Evolutionary conservation across 2,888 invertebrate species (phyloP).

Genomic region (Apodemia zela): DNA sequence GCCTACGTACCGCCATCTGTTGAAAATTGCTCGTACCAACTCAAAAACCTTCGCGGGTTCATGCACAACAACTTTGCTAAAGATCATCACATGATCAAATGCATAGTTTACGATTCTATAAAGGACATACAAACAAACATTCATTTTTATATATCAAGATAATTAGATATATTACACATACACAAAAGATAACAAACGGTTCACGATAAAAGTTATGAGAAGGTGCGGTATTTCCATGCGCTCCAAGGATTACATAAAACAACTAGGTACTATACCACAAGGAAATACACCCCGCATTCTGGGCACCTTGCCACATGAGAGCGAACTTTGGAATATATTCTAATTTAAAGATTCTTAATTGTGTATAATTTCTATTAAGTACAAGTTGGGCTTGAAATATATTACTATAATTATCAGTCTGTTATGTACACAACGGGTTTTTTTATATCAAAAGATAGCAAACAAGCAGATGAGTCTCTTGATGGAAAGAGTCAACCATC

Average conservation of each 20-base stretch:
- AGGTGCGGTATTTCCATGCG: slow-evolving; percentile 34
- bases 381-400: background rate
- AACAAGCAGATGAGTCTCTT: too few relatives aligned
- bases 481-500: too few relatives aligned
- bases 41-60: too few relatives aligned
- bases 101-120: too few relatives aligned
- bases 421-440: too few relatives aligned
- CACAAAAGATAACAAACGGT: background rate
- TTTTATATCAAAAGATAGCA: too few relatives aligned
- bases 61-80: too few relatives aligned
- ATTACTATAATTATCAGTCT: background rate
- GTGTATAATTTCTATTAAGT: background rate
- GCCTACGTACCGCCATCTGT: too few relatives aligned
- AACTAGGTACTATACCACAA: slow-evolving; percentile 28
- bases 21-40: too few relatives aligned
- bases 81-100: too few relatives aligned
- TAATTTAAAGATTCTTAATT: slow-evolving; percentile 1
- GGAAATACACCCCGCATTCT: slow-evolving; percentile 46
- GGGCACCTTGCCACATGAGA: slow-evolving; percentile 69
- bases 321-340: slow-evolving; percentile 24
- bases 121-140: too few relatives aligned
- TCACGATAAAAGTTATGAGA: slow-evolving; percentile 22
- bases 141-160: too few relatives aligned
- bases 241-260: slow-evolving; percentile 35
- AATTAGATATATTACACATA: background rate